These are phyloP conservation scores for Tragelaphus imberbis DNA, from an alignment of 2,113 vertebrate species.

Conservation along the genomic window DNA sequence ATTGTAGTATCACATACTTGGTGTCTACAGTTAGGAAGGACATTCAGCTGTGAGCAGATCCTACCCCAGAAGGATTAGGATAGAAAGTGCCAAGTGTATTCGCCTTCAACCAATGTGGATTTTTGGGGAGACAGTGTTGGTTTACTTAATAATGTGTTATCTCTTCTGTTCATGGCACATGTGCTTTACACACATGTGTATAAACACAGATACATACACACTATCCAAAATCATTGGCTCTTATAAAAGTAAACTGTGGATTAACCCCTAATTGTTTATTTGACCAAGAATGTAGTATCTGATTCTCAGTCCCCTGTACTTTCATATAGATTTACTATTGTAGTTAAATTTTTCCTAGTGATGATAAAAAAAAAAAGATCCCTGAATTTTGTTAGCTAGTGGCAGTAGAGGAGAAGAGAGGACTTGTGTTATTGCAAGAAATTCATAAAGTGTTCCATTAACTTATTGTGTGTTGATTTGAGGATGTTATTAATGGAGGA, in stretches of 20 bases:
- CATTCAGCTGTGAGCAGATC: neutral
- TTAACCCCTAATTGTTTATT: neutral
- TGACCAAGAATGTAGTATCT: neutral
- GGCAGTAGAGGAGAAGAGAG: neutral
- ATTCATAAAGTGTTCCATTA: neutral
- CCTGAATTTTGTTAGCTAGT: slow-evolving; percentile 8
- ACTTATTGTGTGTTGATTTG: neutral
- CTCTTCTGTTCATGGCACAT: neutral
- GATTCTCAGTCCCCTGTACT: neutral
- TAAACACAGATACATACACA: neutral
- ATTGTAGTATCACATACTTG: neutral
- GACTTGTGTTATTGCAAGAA: neutral
- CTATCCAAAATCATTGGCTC: neutral
- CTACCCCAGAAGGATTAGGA: neutral
- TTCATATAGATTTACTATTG: neutral
- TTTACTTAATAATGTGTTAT: neutral
- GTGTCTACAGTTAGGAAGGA: neutral
- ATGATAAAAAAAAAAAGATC: neutral
- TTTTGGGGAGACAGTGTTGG: accelerated
- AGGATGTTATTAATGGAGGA: neutral
- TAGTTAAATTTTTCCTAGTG: neutral
- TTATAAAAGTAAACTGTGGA: neutral
- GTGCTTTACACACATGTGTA: neutral
- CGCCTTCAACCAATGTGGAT: neutral
- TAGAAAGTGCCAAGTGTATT: neutral